These are phyloP conservation scores for Trachelus tabidus DNA, from an alignment of 2,888 invertebrate species.

Conservation along the genomic window DNA sequence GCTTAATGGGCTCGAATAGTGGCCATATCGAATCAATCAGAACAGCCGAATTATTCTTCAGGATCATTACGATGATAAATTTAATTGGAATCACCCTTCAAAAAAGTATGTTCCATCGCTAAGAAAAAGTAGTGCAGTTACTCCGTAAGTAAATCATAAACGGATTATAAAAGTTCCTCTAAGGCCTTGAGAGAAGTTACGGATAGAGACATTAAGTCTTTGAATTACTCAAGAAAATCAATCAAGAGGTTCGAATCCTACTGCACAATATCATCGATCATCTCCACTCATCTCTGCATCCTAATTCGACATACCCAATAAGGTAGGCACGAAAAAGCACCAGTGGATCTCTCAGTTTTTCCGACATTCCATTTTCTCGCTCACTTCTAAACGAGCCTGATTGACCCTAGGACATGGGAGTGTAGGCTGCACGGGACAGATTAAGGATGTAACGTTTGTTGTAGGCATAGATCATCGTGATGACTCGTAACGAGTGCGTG, in stretches of 20 bases:
- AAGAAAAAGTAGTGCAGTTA: slow-evolving; percentile 15
- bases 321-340: neutral
- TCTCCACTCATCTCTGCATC: neutral
- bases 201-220: neutral
- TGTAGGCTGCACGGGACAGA: slow-evolving; percentile 30
- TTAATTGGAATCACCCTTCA: neutral
- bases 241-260: neutral
- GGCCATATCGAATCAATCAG: slow-evolving; percentile 35
- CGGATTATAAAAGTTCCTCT: neutral
- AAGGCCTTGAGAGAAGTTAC: neutral
- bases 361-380: neutral
- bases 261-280: neutral
- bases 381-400: neutral
- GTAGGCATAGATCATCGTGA: slow-evolving; percentile 56
- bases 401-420: neutral
- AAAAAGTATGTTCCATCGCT: neutral
- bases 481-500: slow-evolving; percentile 54
- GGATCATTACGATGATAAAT: neutral
- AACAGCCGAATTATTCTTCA: neutral
- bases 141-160: slow-evolving; percentile 35
- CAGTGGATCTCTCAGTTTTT: neutral
- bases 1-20: slow-evolving; percentile 41
- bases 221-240: neutral
- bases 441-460: slow-evolving; percentile 55
- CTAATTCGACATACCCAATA: neutral